Evolutionary conservation across 1,140 invertebrate genomes (phyloP), one percentile per base, ranked within the genome.

Genomic region (Camponotus pennsylvanicus): DNA sequence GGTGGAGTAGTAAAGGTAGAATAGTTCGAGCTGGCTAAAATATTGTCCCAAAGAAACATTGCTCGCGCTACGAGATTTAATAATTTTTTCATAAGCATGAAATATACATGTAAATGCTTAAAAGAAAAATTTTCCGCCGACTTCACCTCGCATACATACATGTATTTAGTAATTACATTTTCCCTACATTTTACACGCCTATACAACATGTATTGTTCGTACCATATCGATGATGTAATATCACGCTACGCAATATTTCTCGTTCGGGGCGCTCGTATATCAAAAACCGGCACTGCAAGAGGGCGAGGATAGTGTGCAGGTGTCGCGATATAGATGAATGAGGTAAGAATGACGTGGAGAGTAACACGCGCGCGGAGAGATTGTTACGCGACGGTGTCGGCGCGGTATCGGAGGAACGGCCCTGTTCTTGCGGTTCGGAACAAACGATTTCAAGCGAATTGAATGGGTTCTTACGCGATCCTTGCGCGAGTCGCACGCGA

Each of bases 301-400:
- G 67, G 34, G 6, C 15, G 1, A 37, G n/a, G 37, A 45, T 27
- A 9, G 11, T 73, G 7, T 32, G 55, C 42, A 57, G 27, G 42
- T 61, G 64, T 69, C 21, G 18, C 67, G 40, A 32, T 73, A 57
- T 37, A 73, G 32, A 83, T 83, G 69, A 61, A 83, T 83, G 69
- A 61, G 52, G 52, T 73, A 71, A 73, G 69, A 83, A 73, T 73
- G 79, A 82, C 79, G 52, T 73, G 18, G 52, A 59, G 40, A 42
- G 69, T 49, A 61, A 73, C 40, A 40, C 57, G 66, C 21, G 27
- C 59, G 37, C 37, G 6, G 64, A 69, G 40, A 66, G n/a, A 59
- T 55, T 73, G 52, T 82, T 59, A 82, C 37, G 52, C 67, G 66
- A 13, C 21, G 64, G 59, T 45, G 34, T 59, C 76, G 76, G 61